phyloP scores from a whole-genome alignment of 2,797 vertebrate genomes.

The Hydrophis major region DNA sequence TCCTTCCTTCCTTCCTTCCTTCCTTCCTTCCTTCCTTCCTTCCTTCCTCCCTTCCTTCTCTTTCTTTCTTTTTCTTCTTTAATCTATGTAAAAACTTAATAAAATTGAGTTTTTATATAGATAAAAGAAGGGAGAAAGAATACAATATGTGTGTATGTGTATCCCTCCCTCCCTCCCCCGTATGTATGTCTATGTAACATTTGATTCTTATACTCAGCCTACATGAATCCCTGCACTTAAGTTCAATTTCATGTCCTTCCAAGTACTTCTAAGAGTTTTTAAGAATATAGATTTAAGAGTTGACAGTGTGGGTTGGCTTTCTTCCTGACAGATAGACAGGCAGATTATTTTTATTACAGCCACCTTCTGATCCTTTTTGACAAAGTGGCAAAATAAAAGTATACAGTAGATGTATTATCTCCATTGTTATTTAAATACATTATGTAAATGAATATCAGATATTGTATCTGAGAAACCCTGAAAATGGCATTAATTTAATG shows the following conservation, averaged over 20 bases:
- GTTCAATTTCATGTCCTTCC: not conserved
- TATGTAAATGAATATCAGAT: not conserved
- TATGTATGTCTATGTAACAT: too few species aligned
- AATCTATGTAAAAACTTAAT: not conserved
- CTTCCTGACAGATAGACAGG: not conserved
- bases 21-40: not conserved
- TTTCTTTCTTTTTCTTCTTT: not conserved
- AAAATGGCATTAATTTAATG: not conserved
- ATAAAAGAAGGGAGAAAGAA: not conserved
- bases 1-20: too few species aligned
- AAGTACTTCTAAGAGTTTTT: not conserved
- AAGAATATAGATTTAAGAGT: not conserved
- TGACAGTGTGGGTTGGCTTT: not conserved
- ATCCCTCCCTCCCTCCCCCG: too few species aligned
- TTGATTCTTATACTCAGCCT: not conserved
- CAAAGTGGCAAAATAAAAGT: not conserved
- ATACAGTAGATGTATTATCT: not conserved
- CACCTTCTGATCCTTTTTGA: not conserved
- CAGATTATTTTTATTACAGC: not conserved
- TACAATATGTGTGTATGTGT: too few species aligned
- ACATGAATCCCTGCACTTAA: not conserved
- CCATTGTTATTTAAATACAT: not conserved
- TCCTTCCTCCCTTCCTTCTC: not conserved
- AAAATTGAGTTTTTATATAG: not conserved
- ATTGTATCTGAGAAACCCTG: not conserved